Conservation (phyloP, 2,888 invertebrate genomes). For the Polydesmus complanatus region DNA sequence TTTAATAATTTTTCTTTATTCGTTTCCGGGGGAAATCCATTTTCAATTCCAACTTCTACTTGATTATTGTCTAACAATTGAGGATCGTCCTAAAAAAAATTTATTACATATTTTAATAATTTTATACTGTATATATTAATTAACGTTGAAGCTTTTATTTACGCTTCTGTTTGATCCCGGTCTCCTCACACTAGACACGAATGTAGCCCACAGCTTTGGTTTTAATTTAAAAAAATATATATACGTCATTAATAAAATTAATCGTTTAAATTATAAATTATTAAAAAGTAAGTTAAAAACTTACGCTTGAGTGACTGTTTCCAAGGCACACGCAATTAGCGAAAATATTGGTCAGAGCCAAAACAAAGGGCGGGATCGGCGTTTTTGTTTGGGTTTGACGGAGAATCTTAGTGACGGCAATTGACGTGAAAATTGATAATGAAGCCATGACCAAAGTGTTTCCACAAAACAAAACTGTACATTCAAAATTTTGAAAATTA, state of each 20-base stretch:
- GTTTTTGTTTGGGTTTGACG: background rate
- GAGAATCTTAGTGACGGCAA: background rate
- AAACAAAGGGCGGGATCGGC: background rate
- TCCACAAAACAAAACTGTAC: constrained; percentile 1
- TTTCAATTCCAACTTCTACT: background rate
- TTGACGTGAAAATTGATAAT: background rate
- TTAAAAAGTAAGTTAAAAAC: background rate
- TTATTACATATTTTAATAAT: background rate
- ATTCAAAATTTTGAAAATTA: no score
- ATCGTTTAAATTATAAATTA: background rate
- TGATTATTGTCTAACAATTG: background rate
- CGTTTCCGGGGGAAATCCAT: background rate
- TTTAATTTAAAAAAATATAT: background rate
- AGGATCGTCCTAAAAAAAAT: background rate
- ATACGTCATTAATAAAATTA: background rate
- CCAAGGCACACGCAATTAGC: background rate
- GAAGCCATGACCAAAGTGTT: background rate
- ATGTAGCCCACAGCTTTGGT: background rate
- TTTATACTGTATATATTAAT: no score
- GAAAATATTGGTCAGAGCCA: background rate
- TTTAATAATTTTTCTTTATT: background rate
- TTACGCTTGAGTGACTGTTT: background rate
- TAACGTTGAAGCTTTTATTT: background rate
- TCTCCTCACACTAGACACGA: background rate
- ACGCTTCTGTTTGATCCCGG: background rate